phyloP scores from a whole-genome alignment of 2,113 vertebrate genomes.

The Talpa occidentalis region DNA sequence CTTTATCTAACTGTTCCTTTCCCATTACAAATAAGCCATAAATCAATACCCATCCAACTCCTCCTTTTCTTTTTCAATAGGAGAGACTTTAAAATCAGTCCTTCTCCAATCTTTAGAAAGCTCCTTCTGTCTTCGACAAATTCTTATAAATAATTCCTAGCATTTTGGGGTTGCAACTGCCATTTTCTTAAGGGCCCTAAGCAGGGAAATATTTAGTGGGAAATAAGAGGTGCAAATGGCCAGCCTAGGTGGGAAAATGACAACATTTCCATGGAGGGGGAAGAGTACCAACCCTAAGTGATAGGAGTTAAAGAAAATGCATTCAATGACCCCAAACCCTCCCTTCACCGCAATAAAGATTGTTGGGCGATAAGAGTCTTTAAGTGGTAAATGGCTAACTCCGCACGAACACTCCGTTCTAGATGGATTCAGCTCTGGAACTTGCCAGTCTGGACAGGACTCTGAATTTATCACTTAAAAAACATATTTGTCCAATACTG shows the following conservation, averaged over 20 bases:
- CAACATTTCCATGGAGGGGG: background rate
- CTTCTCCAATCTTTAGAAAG: background rate
- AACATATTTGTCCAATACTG: conserved; percentile 12
- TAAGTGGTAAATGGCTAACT: background rate
- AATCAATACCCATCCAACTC: background rate
- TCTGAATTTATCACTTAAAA: conserved; percentile 29
- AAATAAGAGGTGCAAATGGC: background rate
- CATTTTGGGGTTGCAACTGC: background rate
- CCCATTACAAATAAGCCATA: background rate
- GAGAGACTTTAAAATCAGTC: background rate
- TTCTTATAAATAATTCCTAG: background rate
- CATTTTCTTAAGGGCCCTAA: background rate
- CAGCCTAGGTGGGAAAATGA: background rate
- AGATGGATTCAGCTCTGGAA: conserved; percentile 35
- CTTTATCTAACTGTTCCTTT: background rate
- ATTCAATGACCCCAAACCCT: background rate
- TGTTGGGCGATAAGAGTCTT: background rate
- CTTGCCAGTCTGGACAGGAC: background rate
- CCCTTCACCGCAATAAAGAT: background rate
- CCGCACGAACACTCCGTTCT: background rate
- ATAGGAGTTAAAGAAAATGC: background rate
- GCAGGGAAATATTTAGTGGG: conserved; percentile 1
- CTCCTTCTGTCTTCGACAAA: background rate
- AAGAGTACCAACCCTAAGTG: background rate
- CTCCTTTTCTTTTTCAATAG: background rate